These are phyloP conservation scores for Enteromius unitaeniatus DNA, from an alignment of 2,797 vertebrate genomes.

Conservation along the genomic window DNA sequence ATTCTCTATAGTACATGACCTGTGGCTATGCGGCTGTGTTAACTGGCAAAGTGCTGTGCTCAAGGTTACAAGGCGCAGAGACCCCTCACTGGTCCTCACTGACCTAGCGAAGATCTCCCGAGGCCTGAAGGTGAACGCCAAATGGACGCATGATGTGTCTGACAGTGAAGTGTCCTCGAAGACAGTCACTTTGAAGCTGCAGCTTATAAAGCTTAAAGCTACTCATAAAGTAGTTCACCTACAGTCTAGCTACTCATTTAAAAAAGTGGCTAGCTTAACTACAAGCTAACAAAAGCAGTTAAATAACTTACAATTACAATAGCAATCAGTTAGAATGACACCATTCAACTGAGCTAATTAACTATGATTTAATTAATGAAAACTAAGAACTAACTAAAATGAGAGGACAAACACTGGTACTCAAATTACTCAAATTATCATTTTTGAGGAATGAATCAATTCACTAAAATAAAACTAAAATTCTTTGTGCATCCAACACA, in stretches of 20 bases:
- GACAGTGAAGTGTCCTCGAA: not conserved
- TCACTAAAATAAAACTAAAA: not conserved
- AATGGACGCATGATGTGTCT: constrained; percentile 26
- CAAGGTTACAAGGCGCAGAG: constrained; percentile 23
- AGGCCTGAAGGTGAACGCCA: constrained; percentile 30
- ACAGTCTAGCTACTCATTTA: not conserved
- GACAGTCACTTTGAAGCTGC: not conserved
- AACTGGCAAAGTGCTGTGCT: constrained; percentile 30
- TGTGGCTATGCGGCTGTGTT: constrained; percentile 9
- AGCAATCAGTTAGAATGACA: not conserved
- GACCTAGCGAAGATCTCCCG: not conserved
- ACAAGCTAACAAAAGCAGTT: not conserved
- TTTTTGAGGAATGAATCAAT: not conserved
- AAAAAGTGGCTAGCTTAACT: not conserved
- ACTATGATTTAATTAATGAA: not conserved
- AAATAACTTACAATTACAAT: not conserved
- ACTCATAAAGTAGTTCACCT: not conserved
- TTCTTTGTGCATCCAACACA: not conserved
- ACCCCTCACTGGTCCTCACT: not conserved
- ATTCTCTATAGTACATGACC: constrained; percentile 5
- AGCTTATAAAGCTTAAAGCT: not conserved
- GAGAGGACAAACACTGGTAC: not conserved
- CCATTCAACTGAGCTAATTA: not conserved
- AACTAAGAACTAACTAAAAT: not conserved
- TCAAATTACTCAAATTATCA: not conserved